These are phyloP conservation scores for Eumaeus atala DNA, from an alignment of 1,140 invertebrate species.

Conservation along the genomic window DNA sequence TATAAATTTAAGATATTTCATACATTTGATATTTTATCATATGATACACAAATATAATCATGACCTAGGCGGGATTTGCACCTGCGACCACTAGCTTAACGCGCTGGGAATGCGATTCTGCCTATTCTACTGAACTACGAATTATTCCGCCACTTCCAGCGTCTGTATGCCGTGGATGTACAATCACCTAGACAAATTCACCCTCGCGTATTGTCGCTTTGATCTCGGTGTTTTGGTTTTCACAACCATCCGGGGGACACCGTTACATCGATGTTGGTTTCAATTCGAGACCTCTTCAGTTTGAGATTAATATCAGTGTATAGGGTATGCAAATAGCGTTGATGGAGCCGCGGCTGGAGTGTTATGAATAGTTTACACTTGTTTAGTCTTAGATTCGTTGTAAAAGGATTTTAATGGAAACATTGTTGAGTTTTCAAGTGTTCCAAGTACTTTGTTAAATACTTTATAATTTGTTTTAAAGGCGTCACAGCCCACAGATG, in stretches of 20 bases:
- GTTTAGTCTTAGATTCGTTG: constrained; percentile 5
- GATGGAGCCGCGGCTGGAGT: background rate
- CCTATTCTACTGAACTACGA: too few species aligned
- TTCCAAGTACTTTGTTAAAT: too few species aligned
- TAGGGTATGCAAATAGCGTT: constrained; percentile 14
- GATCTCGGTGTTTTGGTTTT: constrained; percentile 57
- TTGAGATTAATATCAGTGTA: constrained; percentile 38
- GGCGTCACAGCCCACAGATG: too few species aligned
- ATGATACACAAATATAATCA: too few species aligned
- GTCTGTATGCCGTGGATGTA: constrained; percentile 23
- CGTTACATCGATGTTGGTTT: constrained; percentile 41
- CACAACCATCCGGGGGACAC: constrained; percentile 26
- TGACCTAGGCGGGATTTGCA: too few species aligned
- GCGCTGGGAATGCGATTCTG: too few species aligned
- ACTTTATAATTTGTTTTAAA: too few species aligned
- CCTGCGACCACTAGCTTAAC: too few species aligned
- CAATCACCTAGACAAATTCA: constrained; percentile 57
- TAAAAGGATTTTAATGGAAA: constrained; percentile 8
- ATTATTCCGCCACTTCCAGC: constrained; percentile 22
- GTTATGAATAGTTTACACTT: constrained; percentile 14
- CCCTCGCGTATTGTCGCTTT: constrained; percentile 57
- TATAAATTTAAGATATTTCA: too few species aligned
- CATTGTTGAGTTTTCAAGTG: background rate
- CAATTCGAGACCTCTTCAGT: constrained; percentile 42
- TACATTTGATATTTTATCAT: too few species aligned